Conservation (phyloP, 2,888 invertebrate species). For the Baccha elongata region DNA sequence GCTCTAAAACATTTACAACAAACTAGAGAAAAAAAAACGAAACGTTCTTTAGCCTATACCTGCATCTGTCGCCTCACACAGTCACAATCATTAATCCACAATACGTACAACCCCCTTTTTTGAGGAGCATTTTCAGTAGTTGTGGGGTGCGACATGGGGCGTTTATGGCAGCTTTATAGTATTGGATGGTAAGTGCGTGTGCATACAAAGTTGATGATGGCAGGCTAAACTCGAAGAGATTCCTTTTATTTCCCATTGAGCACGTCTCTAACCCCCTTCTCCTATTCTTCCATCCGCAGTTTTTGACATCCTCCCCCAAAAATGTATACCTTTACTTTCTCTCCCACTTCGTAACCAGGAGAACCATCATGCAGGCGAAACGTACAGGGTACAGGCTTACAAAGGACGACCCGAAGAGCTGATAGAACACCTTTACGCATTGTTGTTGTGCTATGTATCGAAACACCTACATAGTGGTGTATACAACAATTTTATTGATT, state of each 20-base stretch:
- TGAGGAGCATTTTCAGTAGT: conserved; percentile 35
- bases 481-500: conserved; percentile 72
- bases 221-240: conserved; percentile 50
- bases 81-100: conserved; percentile 37
- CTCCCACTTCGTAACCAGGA: conserved; percentile 24
- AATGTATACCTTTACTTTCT: conserved; percentile 15
- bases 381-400: conserved; percentile 16
- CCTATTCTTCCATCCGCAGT: conserved; percentile 1
- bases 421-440: conserved; percentile 66
- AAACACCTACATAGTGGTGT: conserved; percentile 63
- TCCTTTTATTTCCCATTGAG: conserved; percentile 67
- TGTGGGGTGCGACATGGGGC: conserved; percentile 60
- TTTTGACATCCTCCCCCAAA: conserved; percentile 37
- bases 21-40: conserved; percentile 14
- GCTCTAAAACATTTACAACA: conserved; percentile 16
- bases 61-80: conserved; percentile 65
- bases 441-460: conserved; percentile 64
- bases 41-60: conserved; percentile 18
- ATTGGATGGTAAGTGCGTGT: conserved; percentile 74
- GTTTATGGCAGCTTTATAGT: conserved; percentile 77
- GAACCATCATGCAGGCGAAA: conserved; percentile 32
- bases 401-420: conserved; percentile 32
- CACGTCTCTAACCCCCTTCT: conserved; percentile 46
- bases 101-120: conserved; percentile 32
- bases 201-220: conserved; percentile 71